Base-by-base conservation (phyloP, 2,113 vertebrate genomes). In the Dipodomys ordii region DNA sequence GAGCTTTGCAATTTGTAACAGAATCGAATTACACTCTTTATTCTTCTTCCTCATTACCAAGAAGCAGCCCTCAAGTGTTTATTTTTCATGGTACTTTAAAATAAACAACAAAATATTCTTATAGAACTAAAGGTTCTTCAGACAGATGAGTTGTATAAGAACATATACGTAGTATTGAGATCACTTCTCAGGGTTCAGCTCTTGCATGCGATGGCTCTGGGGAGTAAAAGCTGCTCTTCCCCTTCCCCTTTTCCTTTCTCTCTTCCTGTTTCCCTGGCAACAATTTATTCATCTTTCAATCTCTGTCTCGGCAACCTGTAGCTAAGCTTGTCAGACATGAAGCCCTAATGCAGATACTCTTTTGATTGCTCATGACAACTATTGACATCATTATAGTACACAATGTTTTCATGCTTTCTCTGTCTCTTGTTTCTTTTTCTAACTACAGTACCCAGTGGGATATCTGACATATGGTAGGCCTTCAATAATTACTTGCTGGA, bases 81-180 rank as follows among this genome's bases (percentile, higher is more conserved):
- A 19, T 20, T 49, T 53, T 89, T 60, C 18, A 62, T 22, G 35
- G 11, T 81, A 20, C 49, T 92, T 72, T n/a, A 74, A 79, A 73
- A 15, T 23, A 92, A 62, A 68, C 25, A 16, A 27, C 8, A 62
- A 69, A 76, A n/a, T 10, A 76, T 6, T 25, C 12, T 82, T 62
- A 53, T n/a, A 35, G 32, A 91, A 65, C 20, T 46, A 39, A 91
- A 20, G 0, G 27, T 84, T 71, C 18, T 93, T 57, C 76, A 91
- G 64, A 64, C 7, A 57, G 30, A 65, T 35, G 53, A 28, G 25
- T 10, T 80, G n/a, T 62, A 39, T 35, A 62, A 46, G n/a, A 83
- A 57, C 35, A 7, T 3, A 0, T 46, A 6, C 0, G 0, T 16
- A 1, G 30, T 46, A 12, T 9, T 74, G 25, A 7, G 1, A 30